Evolutionary conservation across 2,113 vertebrate species (phyloP), one percentile per base, ranked within the genome.

Genomic region (Ellobius talpinus): DNA sequence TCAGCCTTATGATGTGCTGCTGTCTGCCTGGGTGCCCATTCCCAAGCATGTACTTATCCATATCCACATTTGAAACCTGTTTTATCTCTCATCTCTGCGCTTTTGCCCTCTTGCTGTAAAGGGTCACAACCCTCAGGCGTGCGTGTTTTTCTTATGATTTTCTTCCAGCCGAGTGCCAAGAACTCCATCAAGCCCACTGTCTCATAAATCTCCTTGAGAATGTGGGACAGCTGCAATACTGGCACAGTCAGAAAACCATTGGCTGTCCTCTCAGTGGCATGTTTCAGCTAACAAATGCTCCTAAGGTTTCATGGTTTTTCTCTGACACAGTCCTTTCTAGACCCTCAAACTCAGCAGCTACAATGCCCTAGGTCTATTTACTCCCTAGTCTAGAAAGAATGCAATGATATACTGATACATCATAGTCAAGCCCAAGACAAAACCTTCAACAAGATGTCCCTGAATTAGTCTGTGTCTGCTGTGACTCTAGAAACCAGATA

Each of bases 201-300:
- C 36, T 19, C 77, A 87, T 26, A 91, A 26, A 87, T 47, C 68
- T 88, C n/a, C 74, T 45, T 2, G 14, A 33, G 21, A 5, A 5
- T 0, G 0, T 36, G 12, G 42, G 50, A 33, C 58, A 47, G 7
- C 52, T 58, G 17, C 1, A 70, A 17, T 1, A 12, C 61, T 78
- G 5, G 87, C 74, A 87, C 55, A 82, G 63, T 73, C 31, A 52
- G 68, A 89, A 78, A 17, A 85, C 17, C 90, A 58, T 74, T 39
- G 58, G 16, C 14, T 7, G 70, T 66, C 1, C 42, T 82, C 77
- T 76, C 0, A 0, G 2, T 23, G 21, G 42, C 17, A 21, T 65
- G 31, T 31, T 82, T 66, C 58, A 68, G 76, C 87, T 89, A 92
- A 95, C 50, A 52, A 93, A 84, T 86, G 93, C 78, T 95, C 85